Evolutionary conservation across 2,113 vertebrate species (phyloP), one percentile per base, ranked within the genome.

Genomic region (Lamprotornis superbus): DNA sequence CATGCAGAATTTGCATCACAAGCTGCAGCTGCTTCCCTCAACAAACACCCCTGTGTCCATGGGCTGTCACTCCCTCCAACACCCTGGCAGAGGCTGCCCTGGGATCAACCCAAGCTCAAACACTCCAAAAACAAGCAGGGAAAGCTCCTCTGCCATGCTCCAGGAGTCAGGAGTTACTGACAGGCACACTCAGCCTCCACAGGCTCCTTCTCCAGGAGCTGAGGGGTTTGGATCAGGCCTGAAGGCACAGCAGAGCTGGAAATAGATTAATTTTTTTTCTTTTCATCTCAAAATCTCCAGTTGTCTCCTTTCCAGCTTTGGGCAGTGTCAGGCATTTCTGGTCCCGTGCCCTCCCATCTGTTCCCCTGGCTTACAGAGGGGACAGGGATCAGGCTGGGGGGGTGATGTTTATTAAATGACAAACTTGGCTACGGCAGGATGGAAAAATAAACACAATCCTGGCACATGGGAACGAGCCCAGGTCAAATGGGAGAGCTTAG

Each of bases 261-360:
- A 83, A 94, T 2, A 31, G 21, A 22, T 3, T 2, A 1, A 0
- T 23, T 47, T 11, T 28, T 60, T 60, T 40, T 33, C 3, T 74
- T 92, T 60, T 49, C 25, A 64, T 35, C 67, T 49, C 13, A 31
- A 73, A 91, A 35, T 28, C 46, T 80, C 37, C n/a, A 35, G 37
- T 75, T 85, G 30, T 69, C 37, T 53, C n/a, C 68, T 35, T 31
- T 60, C 21, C 83, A 77, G 73, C 50, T 57, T 49, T 42, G 86
- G 68, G 80, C 61, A 83, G 50, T 19, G 37, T 18, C 63, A 94
- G 80, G 64, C 55, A 6, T 64, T 92, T 22, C 83, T 70, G 71
- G 73, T 94, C 37, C 63, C 17, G 25, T 93, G 94, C 89, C 83
- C 59, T 96, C 59, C 80, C 91, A 92, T 95, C 91, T 95, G 91